phyloP scores from a whole-genome alignment of 2,113 vertebrate species.

The Gasterosteus nipponicus region DNA sequence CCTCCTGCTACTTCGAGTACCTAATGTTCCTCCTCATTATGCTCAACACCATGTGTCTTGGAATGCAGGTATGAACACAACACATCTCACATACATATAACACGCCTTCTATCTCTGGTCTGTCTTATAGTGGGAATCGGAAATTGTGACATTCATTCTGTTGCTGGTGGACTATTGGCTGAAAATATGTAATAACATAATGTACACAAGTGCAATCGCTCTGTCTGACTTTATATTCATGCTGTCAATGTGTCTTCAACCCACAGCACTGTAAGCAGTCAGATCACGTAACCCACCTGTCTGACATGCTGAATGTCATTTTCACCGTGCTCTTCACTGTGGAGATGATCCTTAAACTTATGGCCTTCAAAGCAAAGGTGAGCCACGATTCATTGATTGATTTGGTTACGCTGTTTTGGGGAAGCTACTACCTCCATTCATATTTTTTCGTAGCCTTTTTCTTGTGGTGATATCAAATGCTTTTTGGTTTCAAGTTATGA shows the following conservation, averaged over 20 bases:
- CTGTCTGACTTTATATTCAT: background rate
- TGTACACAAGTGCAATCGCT: background rate
- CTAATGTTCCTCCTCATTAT: constrained; percentile 96
- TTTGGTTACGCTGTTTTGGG: no score
- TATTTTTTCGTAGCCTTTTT: no score
- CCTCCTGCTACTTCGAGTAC: constrained; percentile 96
- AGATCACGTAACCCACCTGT: constrained; percentile 87
- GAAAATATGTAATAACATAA: no score
- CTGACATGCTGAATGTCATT: constrained; percentile 91
- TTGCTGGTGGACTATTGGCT: background rate
- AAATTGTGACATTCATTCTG: background rate
- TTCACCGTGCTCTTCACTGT: constrained; percentile 93
- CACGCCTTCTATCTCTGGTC: background rate
- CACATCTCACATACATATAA: background rate
- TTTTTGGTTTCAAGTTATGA: no score
- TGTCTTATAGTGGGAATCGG: background rate
- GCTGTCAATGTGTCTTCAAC: background rate
- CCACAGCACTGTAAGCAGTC: constrained; percentile 92
- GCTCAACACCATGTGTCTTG: constrained; percentile 94
- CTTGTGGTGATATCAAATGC: no score
- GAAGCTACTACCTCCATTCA: no score
- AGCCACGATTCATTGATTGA: background rate
- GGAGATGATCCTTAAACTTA: constrained; percentile 79
- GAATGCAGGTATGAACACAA: constrained; percentile 88
- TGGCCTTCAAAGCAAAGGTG: constrained; percentile 93